phyloP scores from a whole-genome alignment of 2,797 vertebrate species.

The Gymnocypris eckloni region DNA sequence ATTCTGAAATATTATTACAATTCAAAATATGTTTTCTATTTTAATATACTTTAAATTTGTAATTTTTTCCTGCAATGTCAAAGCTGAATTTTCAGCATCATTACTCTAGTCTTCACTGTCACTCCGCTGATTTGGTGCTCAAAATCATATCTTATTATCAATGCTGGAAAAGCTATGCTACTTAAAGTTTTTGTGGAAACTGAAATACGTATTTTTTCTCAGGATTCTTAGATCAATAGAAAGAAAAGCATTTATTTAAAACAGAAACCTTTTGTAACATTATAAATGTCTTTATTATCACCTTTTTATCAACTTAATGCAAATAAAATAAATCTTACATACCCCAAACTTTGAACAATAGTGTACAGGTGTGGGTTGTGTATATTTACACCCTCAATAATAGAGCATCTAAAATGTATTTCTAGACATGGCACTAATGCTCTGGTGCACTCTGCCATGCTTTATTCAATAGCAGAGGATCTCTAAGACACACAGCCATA shows the following conservation, averaged over 20 bases:
- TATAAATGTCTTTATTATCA: not conserved
- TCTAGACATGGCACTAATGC: not conserved
- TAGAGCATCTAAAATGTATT: not conserved
- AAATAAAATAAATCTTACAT: not conserved
- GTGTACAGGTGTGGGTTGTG: not conserved
- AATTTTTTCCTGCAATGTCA: too few relatives aligned
- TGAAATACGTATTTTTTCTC: too few relatives aligned
- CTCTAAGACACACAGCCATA: constrained; percentile 45
- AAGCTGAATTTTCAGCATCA: too few relatives aligned
- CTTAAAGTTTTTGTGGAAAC: too few relatives aligned
- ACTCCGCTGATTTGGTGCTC: not conserved
- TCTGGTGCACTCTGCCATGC: not conserved
- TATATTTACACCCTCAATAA: not conserved
- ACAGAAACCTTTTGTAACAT: not conserved
- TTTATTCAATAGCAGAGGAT: constrained; percentile 46
- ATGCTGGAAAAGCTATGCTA: too few relatives aligned
- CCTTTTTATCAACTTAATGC: not conserved
- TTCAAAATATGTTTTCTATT: constrained; percentile 7
- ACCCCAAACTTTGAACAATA: not conserved
- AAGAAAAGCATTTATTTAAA: too few relatives aligned
- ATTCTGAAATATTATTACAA: not conserved
- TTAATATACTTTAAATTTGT: not conserved
- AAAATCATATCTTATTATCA: too few relatives aligned
- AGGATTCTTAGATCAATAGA: not conserved
- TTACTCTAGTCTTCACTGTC: too few relatives aligned